phyloP scores from a whole-genome alignment of 1,140 invertebrate genomes.

The Acromyrmex heyeri region DNA sequence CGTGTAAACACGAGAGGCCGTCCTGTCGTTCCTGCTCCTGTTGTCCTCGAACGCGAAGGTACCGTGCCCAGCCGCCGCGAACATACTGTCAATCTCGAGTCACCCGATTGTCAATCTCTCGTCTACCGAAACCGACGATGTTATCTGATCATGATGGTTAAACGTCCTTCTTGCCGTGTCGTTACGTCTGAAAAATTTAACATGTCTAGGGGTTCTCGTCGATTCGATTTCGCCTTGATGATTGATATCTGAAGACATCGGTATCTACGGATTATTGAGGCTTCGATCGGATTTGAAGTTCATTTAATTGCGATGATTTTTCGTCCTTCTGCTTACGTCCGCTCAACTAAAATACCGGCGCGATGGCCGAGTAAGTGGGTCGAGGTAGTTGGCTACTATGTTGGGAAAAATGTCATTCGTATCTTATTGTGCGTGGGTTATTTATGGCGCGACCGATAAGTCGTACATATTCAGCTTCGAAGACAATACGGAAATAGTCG shows the following conservation, averaged over 20 bases:
- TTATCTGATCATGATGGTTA: conserved; percentile 68
- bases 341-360: conserved; percentile 3
- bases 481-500: conserved; percentile 27
- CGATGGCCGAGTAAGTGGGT: conserved; percentile 40
- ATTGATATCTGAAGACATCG: background rate
- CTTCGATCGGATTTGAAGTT: conserved; percentile 18
- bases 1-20: conserved; percentile 79
- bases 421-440: conserved; percentile 46
- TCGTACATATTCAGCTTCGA: background rate
- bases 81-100: conserved; percentile 78
- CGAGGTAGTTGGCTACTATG: conserved; percentile 44
- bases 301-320: background rate
- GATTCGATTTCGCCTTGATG: background rate
- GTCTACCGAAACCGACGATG: conserved; percentile 29
- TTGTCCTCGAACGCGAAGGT: conserved; percentile 53
- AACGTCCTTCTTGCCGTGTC: conserved; percentile 29
- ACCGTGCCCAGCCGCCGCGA: conserved; percentile 63
- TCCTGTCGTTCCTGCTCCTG: conserved; percentile 21
- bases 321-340: background rate
- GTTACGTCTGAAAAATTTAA: conserved; percentile 24
- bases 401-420: conserved; percentile 49
- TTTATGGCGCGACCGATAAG: conserved; percentile 50
- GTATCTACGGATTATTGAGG: background rate
- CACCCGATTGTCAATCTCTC: conserved; percentile 39
- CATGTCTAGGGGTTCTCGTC: background rate